Conservation (phyloP, 2,113 vertebrate species). For the Chitala chitala region DNA sequence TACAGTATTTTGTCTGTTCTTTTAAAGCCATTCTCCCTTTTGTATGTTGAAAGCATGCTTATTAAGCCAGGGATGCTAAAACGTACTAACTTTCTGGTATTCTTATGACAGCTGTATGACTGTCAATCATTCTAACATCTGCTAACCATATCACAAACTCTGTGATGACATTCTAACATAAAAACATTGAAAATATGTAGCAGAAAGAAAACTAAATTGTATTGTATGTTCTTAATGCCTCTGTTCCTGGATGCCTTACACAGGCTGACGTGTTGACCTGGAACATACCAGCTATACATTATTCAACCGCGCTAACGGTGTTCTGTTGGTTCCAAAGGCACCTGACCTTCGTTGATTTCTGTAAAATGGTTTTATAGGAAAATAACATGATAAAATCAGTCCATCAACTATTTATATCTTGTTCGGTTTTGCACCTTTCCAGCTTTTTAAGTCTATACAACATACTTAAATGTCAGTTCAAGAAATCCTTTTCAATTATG, state of each 20-base stretch:
- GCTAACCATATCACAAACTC: background rate
- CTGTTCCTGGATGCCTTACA: too few species aligned
- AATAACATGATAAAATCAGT: too few species aligned
- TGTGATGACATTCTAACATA: background rate
- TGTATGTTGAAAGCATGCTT: background rate
- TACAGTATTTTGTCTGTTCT: constrained; percentile 45
- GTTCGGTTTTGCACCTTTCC: background rate
- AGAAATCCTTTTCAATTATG: background rate
- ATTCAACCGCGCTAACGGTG: too few species aligned
- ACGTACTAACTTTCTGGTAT: background rate
- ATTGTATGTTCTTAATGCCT: background rate
- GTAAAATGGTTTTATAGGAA: too few species aligned
- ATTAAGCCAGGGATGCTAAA: background rate
- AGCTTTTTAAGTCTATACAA: background rate
- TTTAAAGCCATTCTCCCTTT: constrained; percentile 31
- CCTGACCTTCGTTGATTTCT: too few species aligned
- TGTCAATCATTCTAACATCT: constrained; percentile 4
- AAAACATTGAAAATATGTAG: background rate
- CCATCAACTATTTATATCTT: background rate
- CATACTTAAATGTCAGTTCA: too few species aligned
- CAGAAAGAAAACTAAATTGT: too few species aligned
- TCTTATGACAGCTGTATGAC: too few species aligned
- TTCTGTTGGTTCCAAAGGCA: too few species aligned
- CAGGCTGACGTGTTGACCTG: background rate
- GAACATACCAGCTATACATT: background rate